Evolutionary conservation across 2,888 invertebrate species (phyloP).

Genomic region (Drosophila mettleri): DNA sequence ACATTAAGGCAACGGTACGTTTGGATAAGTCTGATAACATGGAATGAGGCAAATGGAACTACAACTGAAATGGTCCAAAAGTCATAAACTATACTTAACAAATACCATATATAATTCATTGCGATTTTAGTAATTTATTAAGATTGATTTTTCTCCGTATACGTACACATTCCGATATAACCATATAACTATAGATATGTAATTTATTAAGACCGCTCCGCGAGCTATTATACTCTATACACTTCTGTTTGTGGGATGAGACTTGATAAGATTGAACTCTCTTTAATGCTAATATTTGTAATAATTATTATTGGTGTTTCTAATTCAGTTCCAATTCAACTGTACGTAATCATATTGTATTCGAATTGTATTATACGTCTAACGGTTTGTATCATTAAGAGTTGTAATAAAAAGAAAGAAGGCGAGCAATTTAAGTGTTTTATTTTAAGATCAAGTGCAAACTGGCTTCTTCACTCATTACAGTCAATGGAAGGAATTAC

Average conservation of each 20-base stretch:
- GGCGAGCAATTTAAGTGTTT: constrained; percentile 24
- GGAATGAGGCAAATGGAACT: constrained; percentile 39
- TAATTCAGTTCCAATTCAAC: constrained; percentile 38
- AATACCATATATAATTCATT: constrained; percentile 34
- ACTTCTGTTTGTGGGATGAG: constrained; percentile 20
- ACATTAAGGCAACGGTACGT: constrained; percentile 43
- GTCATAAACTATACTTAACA: constrained; percentile 59
- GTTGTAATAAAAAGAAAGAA: constrained; percentile 61
- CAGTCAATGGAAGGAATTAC: background rate
- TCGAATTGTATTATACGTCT: constrained; percentile 41
- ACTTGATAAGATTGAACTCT: constrained; percentile 22
- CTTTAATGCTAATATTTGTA: constrained; percentile 26
- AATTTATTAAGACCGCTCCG: constrained; percentile 3
- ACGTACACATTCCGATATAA: constrained; percentile 21
- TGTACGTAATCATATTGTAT: constrained; percentile 48
- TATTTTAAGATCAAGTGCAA: background rate
- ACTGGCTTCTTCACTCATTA: background rate
- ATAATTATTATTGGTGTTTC: constrained; percentile 23
- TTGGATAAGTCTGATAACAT: constrained; percentile 70
- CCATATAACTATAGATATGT: constrained; percentile 12
- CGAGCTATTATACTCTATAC: constrained; percentile 4
- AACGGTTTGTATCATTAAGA: constrained; percentile 48
- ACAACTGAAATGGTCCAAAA: constrained; percentile 74
- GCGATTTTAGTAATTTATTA: constrained; percentile 24
- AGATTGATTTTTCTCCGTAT: constrained; percentile 11